Conservation (phyloP, 2,888 invertebrate genomes). For the Argyresthia goedartella region DNA sequence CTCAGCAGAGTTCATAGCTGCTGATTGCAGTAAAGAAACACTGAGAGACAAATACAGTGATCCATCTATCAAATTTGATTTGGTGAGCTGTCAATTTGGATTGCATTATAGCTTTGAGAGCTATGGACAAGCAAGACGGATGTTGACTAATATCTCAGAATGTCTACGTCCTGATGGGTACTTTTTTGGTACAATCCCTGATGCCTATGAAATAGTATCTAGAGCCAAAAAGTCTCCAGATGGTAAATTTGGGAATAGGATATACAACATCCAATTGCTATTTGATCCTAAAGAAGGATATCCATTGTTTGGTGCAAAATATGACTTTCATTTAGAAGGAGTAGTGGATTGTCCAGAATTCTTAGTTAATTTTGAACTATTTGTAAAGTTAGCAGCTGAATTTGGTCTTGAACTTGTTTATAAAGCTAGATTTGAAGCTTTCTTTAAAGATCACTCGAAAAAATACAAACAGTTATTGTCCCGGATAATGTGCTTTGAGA, state of each 20-base stretch:
- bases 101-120: constrained; percentile 98
- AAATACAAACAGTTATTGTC: constrained; percentile 70
- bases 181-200: constrained; percentile 97
- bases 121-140: constrained; percentile 87
- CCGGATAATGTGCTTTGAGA: constrained; percentile 86
- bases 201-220: constrained; percentile 92
- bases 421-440: constrained; percentile 83
- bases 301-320: constrained; percentile 95
- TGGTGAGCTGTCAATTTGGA: constrained; percentile 98
- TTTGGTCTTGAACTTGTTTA: constrained; percentile 78
- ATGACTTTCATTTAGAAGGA: constrained; percentile 95
- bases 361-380: constrained; percentile 91
- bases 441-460: constrained; percentile 74
- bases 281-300: constrained; percentile 74
- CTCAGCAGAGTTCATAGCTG: constrained; percentile 90
- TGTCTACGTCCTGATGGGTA: constrained; percentile 90
- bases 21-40: constrained; percentile 90
- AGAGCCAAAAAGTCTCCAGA: constrained; percentile 71
- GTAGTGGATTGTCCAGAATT: constrained; percentile 99
- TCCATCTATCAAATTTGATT: constrained; percentile 83
- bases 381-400: constrained; percentile 80
- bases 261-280: constrained; percentile 80
- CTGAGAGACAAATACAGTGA: constrained; percentile 84
- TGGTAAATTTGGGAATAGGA: constrained; percentile 81
- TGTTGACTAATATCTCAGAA: constrained; percentile 94